A percentile compares a stretch with the other conserved stretches of the same genome.
Evolutionary conservation across 2,797 vertebrate genomes (phyloP).

Genomic region (Tragelaphus eurycerus): DNA sequence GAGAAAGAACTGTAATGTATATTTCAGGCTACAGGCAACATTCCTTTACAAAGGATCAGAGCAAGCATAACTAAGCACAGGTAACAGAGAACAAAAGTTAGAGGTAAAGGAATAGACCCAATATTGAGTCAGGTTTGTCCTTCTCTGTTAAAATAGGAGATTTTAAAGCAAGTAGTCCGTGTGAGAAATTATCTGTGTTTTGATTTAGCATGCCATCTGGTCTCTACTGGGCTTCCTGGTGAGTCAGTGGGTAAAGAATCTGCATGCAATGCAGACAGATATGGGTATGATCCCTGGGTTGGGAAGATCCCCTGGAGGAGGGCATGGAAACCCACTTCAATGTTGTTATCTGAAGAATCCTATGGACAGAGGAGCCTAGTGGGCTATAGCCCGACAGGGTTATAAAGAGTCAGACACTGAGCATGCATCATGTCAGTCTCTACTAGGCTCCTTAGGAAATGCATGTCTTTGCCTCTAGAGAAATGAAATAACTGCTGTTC

Average conservation of each 20-base stretch:
- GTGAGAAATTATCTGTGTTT: not conserved
- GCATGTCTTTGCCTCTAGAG: not conserved
- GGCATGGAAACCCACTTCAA: not conserved
- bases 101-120: not conserved
- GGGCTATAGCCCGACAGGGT: not conserved
- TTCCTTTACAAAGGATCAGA: not conserved
- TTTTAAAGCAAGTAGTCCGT: not conserved
- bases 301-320: not conserved
- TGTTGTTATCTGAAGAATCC: not conserved
- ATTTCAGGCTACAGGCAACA: not conserved
- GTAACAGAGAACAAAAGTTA: not conserved
- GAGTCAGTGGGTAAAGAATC: not conserved
- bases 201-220: not conserved
- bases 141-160: not conserved
- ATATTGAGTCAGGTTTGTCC: not conserved
- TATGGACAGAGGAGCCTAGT: not conserved
- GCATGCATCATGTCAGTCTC: not conserved
- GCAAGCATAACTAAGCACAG: not conserved
- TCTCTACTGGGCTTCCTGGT: not conserved
- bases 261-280: not conserved
- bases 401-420: not conserved
- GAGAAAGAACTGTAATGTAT: not conserved
- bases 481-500: not conserved
- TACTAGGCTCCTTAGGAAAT: not conserved
- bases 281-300: not conserved